phyloP scores from a whole-genome alignment of 2,113 vertebrate genomes.

The Archocentrus centrarchus region DNA sequence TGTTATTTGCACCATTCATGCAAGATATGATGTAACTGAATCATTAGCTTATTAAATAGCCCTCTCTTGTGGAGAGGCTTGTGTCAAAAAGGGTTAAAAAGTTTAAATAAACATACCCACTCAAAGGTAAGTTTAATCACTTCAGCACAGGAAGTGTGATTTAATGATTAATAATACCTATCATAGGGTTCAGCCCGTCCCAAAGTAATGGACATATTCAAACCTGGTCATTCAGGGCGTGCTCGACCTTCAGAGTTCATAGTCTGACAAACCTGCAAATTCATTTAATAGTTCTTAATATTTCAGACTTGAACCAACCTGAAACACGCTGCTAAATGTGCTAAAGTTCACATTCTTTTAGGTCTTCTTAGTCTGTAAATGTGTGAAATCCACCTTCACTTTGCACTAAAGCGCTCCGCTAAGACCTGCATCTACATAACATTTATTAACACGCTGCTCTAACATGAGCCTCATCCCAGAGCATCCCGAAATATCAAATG shows the following conservation, averaged over 20 bases:
- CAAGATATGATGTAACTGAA: no score
- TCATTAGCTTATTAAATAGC: no score
- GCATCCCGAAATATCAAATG: slow-evolving; percentile 17
- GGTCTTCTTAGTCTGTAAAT: background rate
- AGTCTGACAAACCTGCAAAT: no score
- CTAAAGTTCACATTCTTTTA: no score
- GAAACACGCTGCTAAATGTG: background rate
- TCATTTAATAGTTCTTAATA: background rate
- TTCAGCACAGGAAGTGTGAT: background rate
- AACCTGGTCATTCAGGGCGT: no score
- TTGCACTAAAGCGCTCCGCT: background rate
- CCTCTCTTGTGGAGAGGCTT: no score
- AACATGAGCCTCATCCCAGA: slow-evolving; percentile 3
- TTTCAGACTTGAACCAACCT: background rate
- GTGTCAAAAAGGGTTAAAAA: background rate
- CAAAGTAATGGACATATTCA: no score
- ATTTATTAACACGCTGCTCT: background rate
- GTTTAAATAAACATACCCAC: background rate
- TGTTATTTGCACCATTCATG: no score
- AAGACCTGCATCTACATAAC: background rate
- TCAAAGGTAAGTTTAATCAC: background rate
- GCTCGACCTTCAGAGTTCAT: no score
- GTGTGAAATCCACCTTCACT: background rate
- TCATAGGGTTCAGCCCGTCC: background rate
- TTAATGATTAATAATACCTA: background rate